Evolutionary conservation across 2,113 vertebrate species (phyloP).

Genomic region (Phyllostomus discolor): DNA sequence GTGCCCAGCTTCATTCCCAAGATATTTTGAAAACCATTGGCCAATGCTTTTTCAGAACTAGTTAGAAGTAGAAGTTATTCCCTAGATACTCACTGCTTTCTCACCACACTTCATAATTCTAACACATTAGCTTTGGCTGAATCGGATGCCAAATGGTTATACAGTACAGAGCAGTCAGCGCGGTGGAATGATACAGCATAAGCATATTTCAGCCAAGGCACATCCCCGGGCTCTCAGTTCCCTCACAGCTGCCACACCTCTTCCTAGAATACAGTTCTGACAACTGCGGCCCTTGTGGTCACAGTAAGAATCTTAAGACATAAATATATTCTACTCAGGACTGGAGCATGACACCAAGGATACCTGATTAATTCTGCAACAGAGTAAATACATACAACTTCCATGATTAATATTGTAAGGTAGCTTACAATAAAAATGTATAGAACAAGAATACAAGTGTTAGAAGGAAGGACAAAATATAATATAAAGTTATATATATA

Average conservation of each 20-base stretch:
- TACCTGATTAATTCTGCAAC: background rate
- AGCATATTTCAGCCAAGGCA: slow-evolving; percentile 38
- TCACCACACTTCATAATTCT: background rate
- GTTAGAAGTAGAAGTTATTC: background rate
- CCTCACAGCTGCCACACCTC: background rate
- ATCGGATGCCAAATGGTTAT: slow-evolving; percentile 39
- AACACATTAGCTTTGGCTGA: background rate
- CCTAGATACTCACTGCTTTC: background rate
- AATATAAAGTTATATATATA: background rate
- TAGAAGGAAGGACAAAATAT: background rate
- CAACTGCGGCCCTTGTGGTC: background rate
- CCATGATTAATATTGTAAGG: background rate
- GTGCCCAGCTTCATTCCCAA: background rate
- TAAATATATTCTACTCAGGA: background rate
- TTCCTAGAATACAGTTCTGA: background rate
- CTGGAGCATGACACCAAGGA: background rate
- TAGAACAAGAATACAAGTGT: background rate
- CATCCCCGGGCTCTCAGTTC: background rate
- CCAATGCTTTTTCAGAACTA: background rate
- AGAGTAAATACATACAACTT: background rate
- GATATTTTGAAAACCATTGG: background rate
- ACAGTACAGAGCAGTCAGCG: background rate
- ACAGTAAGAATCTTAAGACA: background rate
- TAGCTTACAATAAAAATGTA: background rate
- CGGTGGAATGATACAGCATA: background rate